phyloP scores from a whole-genome alignment of 2,113 vertebrate genomes.

The Tenebrosternarchus preto region DNA sequence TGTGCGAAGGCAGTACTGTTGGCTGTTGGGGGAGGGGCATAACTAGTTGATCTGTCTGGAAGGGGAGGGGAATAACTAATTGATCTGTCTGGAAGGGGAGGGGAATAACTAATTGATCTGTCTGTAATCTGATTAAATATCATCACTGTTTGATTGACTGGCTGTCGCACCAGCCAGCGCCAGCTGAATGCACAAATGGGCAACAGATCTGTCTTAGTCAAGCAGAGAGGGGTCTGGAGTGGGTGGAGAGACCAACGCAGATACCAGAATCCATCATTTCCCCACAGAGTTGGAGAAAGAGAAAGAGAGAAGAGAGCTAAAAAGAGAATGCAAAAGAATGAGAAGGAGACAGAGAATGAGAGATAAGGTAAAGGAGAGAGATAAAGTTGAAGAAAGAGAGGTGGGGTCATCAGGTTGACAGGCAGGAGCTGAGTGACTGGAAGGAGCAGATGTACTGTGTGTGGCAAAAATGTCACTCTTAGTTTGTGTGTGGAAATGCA shows the following conservation, averaged over 20 bases:
- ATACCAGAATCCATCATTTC: too few relatives aligned
- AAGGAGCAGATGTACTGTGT: slow-evolving; percentile 6
- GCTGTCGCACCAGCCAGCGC: slow-evolving; percentile 57
- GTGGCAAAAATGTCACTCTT: slow-evolving; percentile 23
- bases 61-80: too few relatives aligned
- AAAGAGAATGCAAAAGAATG: too few relatives aligned
- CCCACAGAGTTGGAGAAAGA: too few relatives aligned
- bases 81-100: too few relatives aligned
- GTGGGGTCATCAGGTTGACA: background rate
- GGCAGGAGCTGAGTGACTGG: background rate
- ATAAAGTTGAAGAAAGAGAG: background rate
- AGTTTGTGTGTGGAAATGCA: background rate
- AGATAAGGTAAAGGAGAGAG: background rate
- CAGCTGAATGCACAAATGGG: slow-evolving; percentile 49
- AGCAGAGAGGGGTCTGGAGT: background rate
- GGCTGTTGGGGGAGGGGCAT: slow-evolving; percentile 54
- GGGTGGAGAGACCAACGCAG: too few relatives aligned
- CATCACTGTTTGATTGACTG: slow-evolving; percentile 73
- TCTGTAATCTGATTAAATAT: slow-evolving; percentile 70
- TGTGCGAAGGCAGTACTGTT: slow-evolving; percentile 40
- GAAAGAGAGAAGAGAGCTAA: too few relatives aligned
- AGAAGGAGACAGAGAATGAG: background rate
- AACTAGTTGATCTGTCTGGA: too few relatives aligned
- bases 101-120: slow-evolving; percentile 73
- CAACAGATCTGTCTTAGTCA: slow-evolving; percentile 49